Conservation (phyloP, 2,797 vertebrate species). For the Gymnothorax javanicus region DNA sequence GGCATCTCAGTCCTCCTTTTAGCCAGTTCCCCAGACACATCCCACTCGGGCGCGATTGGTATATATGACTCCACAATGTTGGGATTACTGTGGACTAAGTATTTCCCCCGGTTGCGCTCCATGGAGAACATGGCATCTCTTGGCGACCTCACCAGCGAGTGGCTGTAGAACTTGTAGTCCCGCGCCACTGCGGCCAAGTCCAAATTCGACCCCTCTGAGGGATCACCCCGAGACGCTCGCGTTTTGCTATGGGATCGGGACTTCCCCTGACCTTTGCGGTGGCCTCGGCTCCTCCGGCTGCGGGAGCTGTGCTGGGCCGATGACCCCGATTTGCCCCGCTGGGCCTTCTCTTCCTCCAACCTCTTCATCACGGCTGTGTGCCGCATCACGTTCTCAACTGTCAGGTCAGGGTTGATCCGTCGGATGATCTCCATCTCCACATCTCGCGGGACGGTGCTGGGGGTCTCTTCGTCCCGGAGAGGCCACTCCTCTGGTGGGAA, state of each 20-base stretch:
- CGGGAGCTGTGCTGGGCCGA: conserved; percentile 93
- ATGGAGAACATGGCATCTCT: conserved; percentile 94
- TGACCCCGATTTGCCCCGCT: conserved; percentile 89
- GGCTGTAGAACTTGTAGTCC: conserved; percentile 93
- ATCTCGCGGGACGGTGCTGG: conserved; percentile 91
- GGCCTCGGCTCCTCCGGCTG: conserved; percentile 91
- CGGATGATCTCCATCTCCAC: conserved; percentile 99
- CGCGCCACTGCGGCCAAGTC: conserved; percentile 85
- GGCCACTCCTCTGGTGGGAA: conserved; percentile 99
- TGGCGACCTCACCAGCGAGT: conserved; percentile 89
- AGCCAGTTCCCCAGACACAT: conserved; percentile 95
- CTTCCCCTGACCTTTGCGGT: conserved; percentile 92
- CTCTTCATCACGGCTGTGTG: conserved; percentile 99
- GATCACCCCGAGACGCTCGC: conserved; percentile 89
- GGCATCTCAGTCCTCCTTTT: conserved; percentile 98
- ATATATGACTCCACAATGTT: conserved; percentile 93
- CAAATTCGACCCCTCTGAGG: conserved; percentile 91
- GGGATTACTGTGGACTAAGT: conserved; percentile 92
- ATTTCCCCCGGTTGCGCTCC: conserved; percentile 87
- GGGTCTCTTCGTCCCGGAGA: conserved; percentile 91
- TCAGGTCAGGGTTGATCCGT: conserved; percentile 96
- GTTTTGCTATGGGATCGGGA: conserved; percentile 98
- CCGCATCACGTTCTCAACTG: conserved; percentile 96
- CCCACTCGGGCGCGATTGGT: conserved; percentile 97
- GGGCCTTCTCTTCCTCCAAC: conserved; percentile 94